Percentiles rank a stretch among this genome's conserved stretches.
phyloP scores from a whole-genome alignment of 2,888 invertebrate genomes.

The Gnatocerus cornutus region DNA sequence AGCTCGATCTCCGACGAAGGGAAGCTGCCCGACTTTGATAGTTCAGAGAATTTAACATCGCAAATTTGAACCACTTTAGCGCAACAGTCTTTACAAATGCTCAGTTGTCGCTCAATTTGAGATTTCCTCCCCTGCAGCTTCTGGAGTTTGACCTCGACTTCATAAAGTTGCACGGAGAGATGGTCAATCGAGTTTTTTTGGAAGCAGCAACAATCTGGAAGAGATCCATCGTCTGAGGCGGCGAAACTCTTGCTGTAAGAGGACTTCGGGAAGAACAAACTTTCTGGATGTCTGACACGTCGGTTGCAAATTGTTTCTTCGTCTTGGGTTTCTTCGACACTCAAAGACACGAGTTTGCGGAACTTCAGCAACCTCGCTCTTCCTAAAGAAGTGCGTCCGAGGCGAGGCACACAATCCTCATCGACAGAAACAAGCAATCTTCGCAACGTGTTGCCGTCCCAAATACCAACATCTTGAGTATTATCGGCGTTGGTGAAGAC shows the following conservation, averaged over 20 bases:
- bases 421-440: constrained; percentile 66
- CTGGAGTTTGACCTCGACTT: constrained; percentile 38
- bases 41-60: too few relatives aligned
- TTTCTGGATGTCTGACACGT: constrained; percentile 61
- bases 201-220: neutral
- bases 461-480: constrained; percentile 74
- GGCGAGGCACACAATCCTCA: constrained; percentile 59
- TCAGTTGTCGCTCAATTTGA: constrained; percentile 24
- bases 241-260: constrained; percentile 46
- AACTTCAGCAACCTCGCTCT: constrained; percentile 63
- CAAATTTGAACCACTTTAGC: neutral
- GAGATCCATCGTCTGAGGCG: neutral
- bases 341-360: constrained; percentile 63
- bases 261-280: constrained; percentile 64
- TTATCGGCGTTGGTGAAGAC: constrained; percentile 70
- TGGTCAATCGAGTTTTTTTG: constrained; percentile 23
- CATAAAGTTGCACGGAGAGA: constrained; percentile 40
- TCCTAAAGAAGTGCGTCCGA: constrained; percentile 60
- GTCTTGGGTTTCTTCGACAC: constrained; percentile 53
- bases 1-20: neutral
- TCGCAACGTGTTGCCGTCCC: constrained; percentile 72
- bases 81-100: constrained; percentile 42
- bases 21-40: neutral
- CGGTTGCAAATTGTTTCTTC: constrained; percentile 60
- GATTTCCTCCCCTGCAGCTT: constrained; percentile 26